A percentile compares a stretch with the other conserved stretches of the same genome.
These are phyloP conservation scores for Mesitornis unicolor DNA, from an alignment of 2,113 vertebrate species.

Conservation along the genomic window DNA sequence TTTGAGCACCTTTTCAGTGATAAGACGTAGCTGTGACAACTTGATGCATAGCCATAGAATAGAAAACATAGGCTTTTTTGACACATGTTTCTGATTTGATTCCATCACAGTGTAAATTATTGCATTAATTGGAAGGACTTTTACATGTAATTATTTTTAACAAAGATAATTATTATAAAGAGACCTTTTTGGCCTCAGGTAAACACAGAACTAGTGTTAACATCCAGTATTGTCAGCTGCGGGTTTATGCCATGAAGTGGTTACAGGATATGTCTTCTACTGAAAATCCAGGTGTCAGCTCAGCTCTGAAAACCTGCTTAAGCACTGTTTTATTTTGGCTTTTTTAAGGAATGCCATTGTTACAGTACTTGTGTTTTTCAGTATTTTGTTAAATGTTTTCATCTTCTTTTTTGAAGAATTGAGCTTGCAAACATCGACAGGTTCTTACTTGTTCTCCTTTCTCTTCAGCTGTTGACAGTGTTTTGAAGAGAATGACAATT, in stretches of 20 bases:
- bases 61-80: background rate
- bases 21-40: background rate
- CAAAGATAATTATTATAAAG: background rate
- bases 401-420: background rate
- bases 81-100: background rate
- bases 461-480: constrained; percentile 92
- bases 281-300: background rate
- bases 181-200: background rate
- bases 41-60: rapidly evolving
- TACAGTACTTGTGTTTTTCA: background rate
- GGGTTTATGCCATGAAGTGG: background rate
- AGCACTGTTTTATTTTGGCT: background rate
- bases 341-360: background rate
- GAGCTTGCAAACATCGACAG: background rate
- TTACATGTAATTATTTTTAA: background rate
- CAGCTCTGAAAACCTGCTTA: background rate
- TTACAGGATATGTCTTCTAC: background rate
- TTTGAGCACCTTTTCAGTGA: background rate
- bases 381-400: background rate
- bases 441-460: background rate
- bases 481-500: constrained; percentile 98
- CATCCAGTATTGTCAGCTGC: background rate
- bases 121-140: background rate
- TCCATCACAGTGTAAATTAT: background rate
- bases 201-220: background rate